Conservation (phyloP, 2,888 invertebrate genomes). For the Furcula furcula region DNA sequence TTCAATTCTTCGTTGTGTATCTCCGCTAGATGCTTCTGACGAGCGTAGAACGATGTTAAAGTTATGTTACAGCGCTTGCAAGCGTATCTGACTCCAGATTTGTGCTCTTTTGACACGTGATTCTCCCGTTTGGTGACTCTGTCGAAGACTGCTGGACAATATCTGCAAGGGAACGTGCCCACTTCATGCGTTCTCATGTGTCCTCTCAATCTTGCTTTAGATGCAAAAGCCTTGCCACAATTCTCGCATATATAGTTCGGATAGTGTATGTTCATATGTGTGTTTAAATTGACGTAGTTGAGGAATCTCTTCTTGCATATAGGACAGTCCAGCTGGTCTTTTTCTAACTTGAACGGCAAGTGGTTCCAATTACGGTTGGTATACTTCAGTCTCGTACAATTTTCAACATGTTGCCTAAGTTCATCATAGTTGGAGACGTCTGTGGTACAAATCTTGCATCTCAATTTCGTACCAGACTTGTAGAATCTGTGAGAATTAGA, state of each 20-base stretch:
- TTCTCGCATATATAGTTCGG: slow-evolving; percentile 76
- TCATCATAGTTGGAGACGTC: slow-evolving; percentile 53
- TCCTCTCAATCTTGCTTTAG: slow-evolving; percentile 69
- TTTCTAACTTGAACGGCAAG: slow-evolving; percentile 68
- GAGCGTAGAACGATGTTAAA: slow-evolving; percentile 64
- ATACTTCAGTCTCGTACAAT: slow-evolving; percentile 49
- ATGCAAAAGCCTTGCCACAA: slow-evolving; percentile 79
- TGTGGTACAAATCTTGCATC: slow-evolving; percentile 62
- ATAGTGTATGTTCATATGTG: slow-evolving; percentile 78
- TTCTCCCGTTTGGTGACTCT: slow-evolving; percentile 69
- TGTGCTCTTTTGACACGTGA: slow-evolving; percentile 72
- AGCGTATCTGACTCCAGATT: slow-evolving; percentile 63
- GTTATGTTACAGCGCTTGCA: slow-evolving; percentile 69
- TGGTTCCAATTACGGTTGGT: slow-evolving; percentile 48
- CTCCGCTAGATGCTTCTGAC: slow-evolving; percentile 71
- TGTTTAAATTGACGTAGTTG: slow-evolving; percentile 68
- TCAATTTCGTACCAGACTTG: slow-evolving; percentile 36
- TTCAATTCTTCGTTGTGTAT: slow-evolving; percentile 72
- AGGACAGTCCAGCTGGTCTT: slow-evolving; percentile 70
- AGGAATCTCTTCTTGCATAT: slow-evolving; percentile 66
- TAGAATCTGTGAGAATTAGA: slow-evolving; percentile 58
- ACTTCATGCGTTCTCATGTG: slow-evolving; percentile 79
- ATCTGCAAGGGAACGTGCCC: slow-evolving; percentile 65
- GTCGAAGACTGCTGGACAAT: slow-evolving; percentile 65
- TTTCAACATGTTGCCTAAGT: slow-evolving; percentile 51